phyloP scores from a whole-genome alignment of 2,888 invertebrate genomes.

The Lochmaea crataegi region DNA sequence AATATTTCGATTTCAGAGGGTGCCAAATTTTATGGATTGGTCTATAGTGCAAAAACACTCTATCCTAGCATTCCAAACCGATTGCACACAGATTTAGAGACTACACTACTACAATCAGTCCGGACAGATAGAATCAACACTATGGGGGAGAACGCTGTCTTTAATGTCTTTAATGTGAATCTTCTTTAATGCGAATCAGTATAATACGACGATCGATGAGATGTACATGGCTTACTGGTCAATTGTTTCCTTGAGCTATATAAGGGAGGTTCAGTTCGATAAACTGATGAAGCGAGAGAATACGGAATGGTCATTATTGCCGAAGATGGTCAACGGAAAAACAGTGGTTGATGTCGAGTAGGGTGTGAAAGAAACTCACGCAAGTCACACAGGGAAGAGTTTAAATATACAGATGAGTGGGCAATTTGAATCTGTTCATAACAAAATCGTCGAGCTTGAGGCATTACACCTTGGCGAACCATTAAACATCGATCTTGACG shows the following conservation, averaged over 20 bases:
- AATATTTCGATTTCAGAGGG: background rate
- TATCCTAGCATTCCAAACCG: background rate
- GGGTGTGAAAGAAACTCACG: too few relatives aligned
- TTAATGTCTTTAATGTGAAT: background rate
- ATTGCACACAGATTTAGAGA: background rate
- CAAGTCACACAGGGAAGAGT: too few relatives aligned
- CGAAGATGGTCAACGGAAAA: too few relatives aligned
- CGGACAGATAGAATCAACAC: background rate
- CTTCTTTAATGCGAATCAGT: background rate
- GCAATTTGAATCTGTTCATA: too few relatives aligned
- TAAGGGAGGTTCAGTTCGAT: background rate
- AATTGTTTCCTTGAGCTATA: background rate
- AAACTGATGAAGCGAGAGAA: background rate
- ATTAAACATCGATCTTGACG: too few relatives aligned
- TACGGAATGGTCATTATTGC: background rate
- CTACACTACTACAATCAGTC: background rate
- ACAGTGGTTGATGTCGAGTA: too few relatives aligned
- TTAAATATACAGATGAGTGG: too few relatives aligned
- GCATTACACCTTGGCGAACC: too few relatives aligned
- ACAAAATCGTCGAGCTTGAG: too few relatives aligned
- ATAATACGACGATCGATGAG: background rate
- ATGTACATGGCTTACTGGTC: background rate
- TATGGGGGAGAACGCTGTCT: background rate
- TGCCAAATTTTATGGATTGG: background rate
- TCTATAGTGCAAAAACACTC: background rate